A percentile compares a stretch with the other conserved stretches of the same genome.
Evolutionary conservation across 2,113 vertebrate species (phyloP).

Genomic region (Bucco capensis): DNA sequence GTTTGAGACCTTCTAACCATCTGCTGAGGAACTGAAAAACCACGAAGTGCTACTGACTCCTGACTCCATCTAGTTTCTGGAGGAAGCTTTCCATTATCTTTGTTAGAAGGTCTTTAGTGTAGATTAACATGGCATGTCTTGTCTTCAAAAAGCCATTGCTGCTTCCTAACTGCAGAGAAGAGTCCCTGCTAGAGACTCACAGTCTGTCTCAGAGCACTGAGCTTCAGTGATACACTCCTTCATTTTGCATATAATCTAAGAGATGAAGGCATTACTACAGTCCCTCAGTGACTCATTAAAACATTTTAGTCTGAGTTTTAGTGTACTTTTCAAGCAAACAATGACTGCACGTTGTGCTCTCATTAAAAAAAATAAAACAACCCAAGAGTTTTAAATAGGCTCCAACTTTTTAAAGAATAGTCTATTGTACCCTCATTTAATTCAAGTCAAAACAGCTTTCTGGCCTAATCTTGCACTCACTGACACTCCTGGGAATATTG

Average conservation of each 20-base stretch:
- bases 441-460: neutral
- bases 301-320: neutral
- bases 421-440: neutral
- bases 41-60: neutral
- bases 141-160: neutral
- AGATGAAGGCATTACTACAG: neutral
- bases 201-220: neutral
- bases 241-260: neutral
- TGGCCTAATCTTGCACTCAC: neutral
- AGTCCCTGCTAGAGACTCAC: neutral
- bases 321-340: neutral
- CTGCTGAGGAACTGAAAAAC: neutral
- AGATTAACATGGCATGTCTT: neutral
- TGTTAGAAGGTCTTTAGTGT: neutral
- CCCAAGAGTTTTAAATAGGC: neutral
- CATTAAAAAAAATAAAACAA: neutral
- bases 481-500: neutral
- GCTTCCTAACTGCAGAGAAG: neutral
- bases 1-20: neutral
- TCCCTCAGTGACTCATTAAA: slow-evolving; percentile 43
- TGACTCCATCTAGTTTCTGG: neutral
- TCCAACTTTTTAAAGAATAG: neutral
- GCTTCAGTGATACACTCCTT: neutral
- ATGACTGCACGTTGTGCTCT: neutral
- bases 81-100: neutral